Conservation (phyloP, 2,888 invertebrate genomes). For the Lathronympha strigana region DNA sequence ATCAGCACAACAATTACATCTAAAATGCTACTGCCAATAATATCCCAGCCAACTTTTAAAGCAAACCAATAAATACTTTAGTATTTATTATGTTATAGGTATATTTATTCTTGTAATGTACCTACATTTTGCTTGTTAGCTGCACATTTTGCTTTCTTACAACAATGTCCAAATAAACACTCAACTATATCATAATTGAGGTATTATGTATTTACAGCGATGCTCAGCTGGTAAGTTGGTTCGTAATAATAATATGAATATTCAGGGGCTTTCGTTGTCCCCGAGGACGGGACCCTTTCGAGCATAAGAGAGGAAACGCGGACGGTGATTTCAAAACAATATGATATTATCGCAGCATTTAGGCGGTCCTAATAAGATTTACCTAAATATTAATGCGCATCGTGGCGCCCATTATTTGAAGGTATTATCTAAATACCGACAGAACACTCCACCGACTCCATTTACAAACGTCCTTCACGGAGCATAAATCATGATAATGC, state of each 20-base stretch:
- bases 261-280: constrained; percentile 73
- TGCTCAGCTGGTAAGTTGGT: constrained; percentile 76
- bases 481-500: constrained; percentile 51
- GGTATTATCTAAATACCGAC: constrained; percentile 75
- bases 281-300: constrained; percentile 78
- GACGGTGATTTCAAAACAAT: constrained; percentile 82
- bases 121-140: not conserved
- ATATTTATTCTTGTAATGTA: not conserved
- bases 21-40: constrained; percentile 76
- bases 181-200: constrained; percentile 63
- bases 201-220: constrained; percentile 71
- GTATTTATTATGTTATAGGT: constrained; percentile 1
- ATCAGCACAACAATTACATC: constrained; percentile 81
- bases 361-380: constrained; percentile 83
- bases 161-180: constrained; percentile 48
- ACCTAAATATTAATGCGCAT: constrained; percentile 83
- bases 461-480: constrained; percentile 57
- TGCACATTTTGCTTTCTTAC: not conserved
- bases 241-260: constrained; percentile 81
- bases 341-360: constrained; percentile 82
- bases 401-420: constrained; percentile 78
- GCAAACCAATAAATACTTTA: constrained; percentile 52
- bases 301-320: constrained; percentile 80
- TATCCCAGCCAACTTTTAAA: constrained; percentile 68
- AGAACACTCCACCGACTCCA: constrained; percentile 61